Conservation (phyloP, 30 jellyfish, hydroid and myxozoan species). For the Hydractinia echinata region DNA sequence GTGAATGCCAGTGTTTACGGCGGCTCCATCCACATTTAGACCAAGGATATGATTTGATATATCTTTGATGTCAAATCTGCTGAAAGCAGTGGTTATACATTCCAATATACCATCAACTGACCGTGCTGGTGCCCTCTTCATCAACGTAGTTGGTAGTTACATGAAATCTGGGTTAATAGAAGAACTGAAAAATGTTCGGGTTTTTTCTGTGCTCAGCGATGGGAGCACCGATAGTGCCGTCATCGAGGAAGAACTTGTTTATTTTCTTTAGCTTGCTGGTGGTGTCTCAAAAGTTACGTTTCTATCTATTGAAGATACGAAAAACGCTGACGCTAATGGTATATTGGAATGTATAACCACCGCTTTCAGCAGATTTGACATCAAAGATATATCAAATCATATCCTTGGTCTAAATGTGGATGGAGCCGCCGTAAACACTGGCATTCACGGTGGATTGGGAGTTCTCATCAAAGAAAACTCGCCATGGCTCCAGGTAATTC, state of each 20-base stretch:
- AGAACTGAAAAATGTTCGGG: background rate
- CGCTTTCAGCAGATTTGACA: conserved; percentile 36
- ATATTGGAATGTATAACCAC: background rate
- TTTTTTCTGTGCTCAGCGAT: conserved; percentile 17
- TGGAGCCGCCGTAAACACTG: conserved; percentile 40
- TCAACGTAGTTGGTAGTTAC: background rate
- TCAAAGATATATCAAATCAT: background rate
- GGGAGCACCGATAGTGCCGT: conserved; percentile 34
- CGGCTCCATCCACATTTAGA: too few species aligned
- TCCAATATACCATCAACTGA: too few species aligned
- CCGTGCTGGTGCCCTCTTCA: conserved; percentile 12
- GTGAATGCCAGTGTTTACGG: conserved; percentile 14
- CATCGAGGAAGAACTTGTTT: conserved; percentile 16
- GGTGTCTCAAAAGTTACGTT: conserved; percentile 22
- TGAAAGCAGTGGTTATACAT: too few species aligned
- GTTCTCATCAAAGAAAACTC: conserved; percentile 19
- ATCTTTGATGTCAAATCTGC: conserved; percentile 34
- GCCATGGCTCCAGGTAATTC: conserved; percentile 38
- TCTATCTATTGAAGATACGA: conserved; percentile 14
- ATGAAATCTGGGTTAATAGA: conserved; percentile 8
- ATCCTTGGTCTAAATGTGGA: conserved; percentile 24
- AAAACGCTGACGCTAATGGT: conserved; percentile 37
- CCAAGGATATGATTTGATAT: background rate
- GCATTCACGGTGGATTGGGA: conserved; percentile 26
- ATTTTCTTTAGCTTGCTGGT: conserved; percentile 6